Evolutionary conservation across 2,888 invertebrate genomes (phyloP).

Genomic region (Incurvaria masculella): DNA sequence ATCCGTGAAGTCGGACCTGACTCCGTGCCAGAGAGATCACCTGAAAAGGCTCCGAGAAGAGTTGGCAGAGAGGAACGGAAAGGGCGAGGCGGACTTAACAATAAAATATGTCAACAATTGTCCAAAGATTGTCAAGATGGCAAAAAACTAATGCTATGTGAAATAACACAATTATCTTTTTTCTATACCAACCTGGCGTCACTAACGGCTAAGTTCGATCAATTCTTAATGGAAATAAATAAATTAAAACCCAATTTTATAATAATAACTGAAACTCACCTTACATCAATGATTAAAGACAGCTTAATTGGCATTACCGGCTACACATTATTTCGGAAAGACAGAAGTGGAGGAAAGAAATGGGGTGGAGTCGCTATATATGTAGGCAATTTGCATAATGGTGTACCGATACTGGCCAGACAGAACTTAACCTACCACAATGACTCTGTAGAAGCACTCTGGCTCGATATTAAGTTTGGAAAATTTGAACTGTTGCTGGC

Average conservation of each 20-base stretch:
- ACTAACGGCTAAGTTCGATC: background rate
- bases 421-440: background rate
- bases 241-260: background rate
- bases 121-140: background rate
- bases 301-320: background rate
- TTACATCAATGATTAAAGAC: background rate
- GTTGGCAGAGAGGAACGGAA: background rate
- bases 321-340: constrained; percentile 1
- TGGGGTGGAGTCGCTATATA: background rate
- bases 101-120: constrained; percentile 2
- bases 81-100: background rate
- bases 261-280: background rate
- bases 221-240: constrained; percentile 1
- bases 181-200: background rate
- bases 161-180: background rate
- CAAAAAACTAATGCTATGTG: background rate
- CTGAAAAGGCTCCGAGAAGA: background rate
- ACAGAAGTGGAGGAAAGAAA: background rate
- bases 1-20: background rate
- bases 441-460: too few species aligned
- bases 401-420: background rate
- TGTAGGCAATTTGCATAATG: background rate
- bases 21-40: background rate
- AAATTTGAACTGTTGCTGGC: too few species aligned
- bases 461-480: too few species aligned